Conservation (phyloP, 2,888 invertebrate genomes). For the Drosophila dives region DNA sequence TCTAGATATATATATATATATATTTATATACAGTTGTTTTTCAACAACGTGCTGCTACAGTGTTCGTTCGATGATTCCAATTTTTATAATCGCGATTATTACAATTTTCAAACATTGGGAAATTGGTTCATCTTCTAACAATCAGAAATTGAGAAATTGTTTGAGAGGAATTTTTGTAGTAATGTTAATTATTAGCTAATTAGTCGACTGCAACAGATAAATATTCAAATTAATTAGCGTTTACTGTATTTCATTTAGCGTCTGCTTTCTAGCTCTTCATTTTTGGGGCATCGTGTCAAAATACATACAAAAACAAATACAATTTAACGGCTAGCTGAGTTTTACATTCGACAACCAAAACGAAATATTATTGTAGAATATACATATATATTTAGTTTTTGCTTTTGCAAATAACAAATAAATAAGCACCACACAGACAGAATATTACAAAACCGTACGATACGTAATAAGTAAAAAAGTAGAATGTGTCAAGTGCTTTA, state of each 20-base stretch:
- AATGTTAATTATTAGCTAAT: background rate
- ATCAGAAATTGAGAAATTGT: background rate
- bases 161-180: background rate
- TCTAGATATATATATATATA: constrained; percentile 1
- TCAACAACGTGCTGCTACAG: constrained; percentile 4
- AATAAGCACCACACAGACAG: background rate
- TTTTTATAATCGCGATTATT: background rate
- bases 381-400: background rate
- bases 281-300: background rate
- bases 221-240: background rate
- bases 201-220: background rate
- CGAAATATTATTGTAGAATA: background rate
- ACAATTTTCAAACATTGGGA: background rate
- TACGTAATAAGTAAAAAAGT: background rate
- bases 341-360: background rate
- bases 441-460: background rate
- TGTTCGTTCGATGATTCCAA: background rate
- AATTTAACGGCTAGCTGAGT: background rate
- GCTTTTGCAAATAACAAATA: background rate
- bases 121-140: background rate
- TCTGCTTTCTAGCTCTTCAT: background rate
- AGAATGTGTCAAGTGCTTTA: constrained; percentile 6
- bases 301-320: background rate
- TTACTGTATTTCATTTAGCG: constrained; percentile 5
- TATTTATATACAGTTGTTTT: background rate